Base-by-base conservation (phyloP, 2,113 vertebrate genomes). In the Podocnemis expansa region DNA sequence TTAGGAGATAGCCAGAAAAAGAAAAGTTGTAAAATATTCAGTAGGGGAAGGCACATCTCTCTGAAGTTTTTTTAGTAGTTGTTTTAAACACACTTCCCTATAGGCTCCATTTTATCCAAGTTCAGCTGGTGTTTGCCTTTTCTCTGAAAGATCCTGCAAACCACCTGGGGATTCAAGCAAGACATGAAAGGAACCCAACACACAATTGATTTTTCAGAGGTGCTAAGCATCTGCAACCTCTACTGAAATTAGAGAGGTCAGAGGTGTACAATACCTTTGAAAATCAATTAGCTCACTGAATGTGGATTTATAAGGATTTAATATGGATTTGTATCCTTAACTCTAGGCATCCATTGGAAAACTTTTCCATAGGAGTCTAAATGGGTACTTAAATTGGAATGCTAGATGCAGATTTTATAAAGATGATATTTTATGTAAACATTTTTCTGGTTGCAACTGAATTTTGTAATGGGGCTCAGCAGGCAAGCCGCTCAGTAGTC, bases 311-410 rank as follows among this genome's bases (percentile, higher is more conserved):
- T 90, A 90, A n/a, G n/a, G n/a, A n/a, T n/a, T 70, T 70, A 89
- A 52, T 4, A 87, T 3, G 13, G 85, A 85, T 31, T 60, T 31
- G 89, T 90, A 90, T 63, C 0, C 4, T n/a, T 70, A 70, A 70
- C 63, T 70, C 78, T 75, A 93, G 12, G 54, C 12, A 80, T 11
- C 49, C 93, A 81, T 54, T 80, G 85, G 8, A 95, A 96, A 95
- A 82, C 82, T 38, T 34, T 82, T 38, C 5, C 17, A n/a, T 80
- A 47, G 21, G 84, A 29, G 3, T 63, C 85, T 86, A 27, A 38
- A 70, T 47, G 10, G 47, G 21, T 82, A 73, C 16, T 75, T 82
- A 41, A 1, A 58, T 7, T 22, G 47, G 90, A 94, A 73, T 9
- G 78, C 14, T 24, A 4, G 55, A 91, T 25, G 24, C 19, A 89